Evolutionary conservation across 2,888 invertebrate species (phyloP).

Genomic region (Cyclophora albipunctata): DNA sequence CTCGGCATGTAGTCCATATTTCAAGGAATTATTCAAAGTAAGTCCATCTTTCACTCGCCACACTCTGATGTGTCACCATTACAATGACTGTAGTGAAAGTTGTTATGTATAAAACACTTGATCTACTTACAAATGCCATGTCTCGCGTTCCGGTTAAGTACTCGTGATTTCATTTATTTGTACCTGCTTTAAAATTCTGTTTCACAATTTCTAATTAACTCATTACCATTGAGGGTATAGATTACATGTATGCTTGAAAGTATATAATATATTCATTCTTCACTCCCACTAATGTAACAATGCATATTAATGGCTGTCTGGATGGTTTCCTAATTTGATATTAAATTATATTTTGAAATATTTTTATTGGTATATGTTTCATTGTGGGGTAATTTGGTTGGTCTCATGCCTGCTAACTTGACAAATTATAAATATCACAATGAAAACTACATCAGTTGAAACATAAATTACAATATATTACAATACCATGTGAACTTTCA

Average conservation of each 20-base stretch:
- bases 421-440: constrained; percentile 7
- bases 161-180: constrained; percentile 75
- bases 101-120: constrained; percentile 76
- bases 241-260: constrained; percentile 38
- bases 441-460: constrained; percentile 11
- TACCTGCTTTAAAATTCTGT: constrained; percentile 71
- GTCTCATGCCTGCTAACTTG: constrained; percentile 9
- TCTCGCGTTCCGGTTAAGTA: constrained; percentile 75
- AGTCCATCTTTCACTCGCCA: constrained; percentile 75
- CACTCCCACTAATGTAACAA: constrained; percentile 25
- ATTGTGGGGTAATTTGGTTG: constrained; percentile 13
- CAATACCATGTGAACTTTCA: constrained; percentile 16
- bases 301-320: constrained; percentile 35
- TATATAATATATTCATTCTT: constrained; percentile 35
- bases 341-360: constrained; percentile 26
- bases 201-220: constrained; percentile 73
- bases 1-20: constrained; percentile 91
- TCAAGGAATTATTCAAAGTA: constrained; percentile 90
- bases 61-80: constrained; percentile 76
- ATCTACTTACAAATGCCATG: constrained; percentile 76
- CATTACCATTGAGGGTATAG: constrained; percentile 57
- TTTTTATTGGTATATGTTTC: constrained; percentile 24
- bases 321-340: constrained; percentile 30
- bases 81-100: constrained; percentile 76
- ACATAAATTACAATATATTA: constrained; percentile 18